Evolutionary conservation across 2,797 vertebrate genomes (phyloP).

Genomic region (Nyctibius grandis): DNA sequence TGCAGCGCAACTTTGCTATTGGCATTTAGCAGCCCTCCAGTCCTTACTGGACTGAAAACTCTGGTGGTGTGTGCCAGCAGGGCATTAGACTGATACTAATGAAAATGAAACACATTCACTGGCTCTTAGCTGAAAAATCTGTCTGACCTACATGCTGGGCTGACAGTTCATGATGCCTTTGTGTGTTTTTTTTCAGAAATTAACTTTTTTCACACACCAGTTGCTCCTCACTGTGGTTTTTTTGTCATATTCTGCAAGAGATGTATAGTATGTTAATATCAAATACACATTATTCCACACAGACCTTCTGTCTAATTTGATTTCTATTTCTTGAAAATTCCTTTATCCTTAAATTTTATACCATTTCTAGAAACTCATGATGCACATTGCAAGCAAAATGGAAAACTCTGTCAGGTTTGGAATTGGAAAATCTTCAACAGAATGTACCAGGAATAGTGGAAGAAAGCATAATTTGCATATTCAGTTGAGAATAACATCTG

Average conservation of each 20-base stretch:
- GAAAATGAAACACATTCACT: neutral
- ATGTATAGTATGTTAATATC: neutral
- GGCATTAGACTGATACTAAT: neutral
- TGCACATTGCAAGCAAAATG: neutral
- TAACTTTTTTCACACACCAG: neutral
- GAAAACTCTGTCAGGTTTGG: neutral
- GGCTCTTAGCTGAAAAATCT: neutral
- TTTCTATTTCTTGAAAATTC: neutral
- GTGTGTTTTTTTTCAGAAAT: neutral
- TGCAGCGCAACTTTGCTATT: neutral
- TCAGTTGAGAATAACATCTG: neutral
- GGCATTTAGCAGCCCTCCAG: neutral
- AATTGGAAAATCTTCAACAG: neutral
- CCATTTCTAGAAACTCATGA: neutral
- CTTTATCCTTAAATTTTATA: neutral
- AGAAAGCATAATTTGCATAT: neutral
- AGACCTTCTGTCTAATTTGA: neutral
- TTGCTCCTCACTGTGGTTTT: neutral
- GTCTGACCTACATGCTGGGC: neutral
- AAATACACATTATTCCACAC: slow-evolving; percentile 16
- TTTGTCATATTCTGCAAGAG: neutral
- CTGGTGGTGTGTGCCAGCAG: neutral
- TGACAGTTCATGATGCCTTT: slow-evolving; percentile 25
- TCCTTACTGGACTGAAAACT: neutral
- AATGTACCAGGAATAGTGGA: neutral